Evolutionary conservation across 2,113 vertebrate genomes (phyloP), one percentile per base, ranked within the genome.

Genomic region (Genyomyrus donnyi): DNA sequence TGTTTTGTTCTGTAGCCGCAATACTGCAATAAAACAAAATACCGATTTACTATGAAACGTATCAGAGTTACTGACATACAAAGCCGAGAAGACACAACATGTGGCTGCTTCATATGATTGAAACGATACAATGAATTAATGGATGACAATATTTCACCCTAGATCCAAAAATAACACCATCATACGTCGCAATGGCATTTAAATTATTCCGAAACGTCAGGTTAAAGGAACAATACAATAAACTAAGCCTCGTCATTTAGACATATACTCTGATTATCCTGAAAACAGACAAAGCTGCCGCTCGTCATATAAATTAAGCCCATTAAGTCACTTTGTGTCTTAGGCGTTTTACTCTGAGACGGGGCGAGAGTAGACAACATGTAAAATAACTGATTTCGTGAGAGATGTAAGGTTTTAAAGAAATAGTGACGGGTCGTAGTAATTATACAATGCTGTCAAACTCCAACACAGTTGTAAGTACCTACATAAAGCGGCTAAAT

Each of bases 391-490:
- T 13, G 24, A 77, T 45, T 49, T 50, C 21, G 48, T 21, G 35
- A 9, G 8, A 39, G 48, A 42, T 27, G 74, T 80, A 42, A 52
- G 21, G 74, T 15, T 35, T 35, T 4, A 27, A 66, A 45, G 11
- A 11, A 83, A 80, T 9, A 31, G 46, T n/a, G 53, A 58, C 21
- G 21, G 9, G 83, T 48, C 31, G 15, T 50, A 45, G 10, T 10
- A 19, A 10, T 6, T 58, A 42, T 58, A 42, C 50, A 52, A 92
- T 93, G 93, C 90, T 92, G 9, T 91, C 93, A 62, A 92, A 91
- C 74, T 88, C 93, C 19, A 93, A 92, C 52, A 87, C 89, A 7
- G 56, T 93, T 89, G 93, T 93, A 91, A 91, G 92, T 39, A 27
- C 46, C 24, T 11, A 87, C 39, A 50, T 31, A 52, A 31, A 62